Conservation (phyloP, 2,797 vertebrate genomes). For the Alca torda region DNA sequence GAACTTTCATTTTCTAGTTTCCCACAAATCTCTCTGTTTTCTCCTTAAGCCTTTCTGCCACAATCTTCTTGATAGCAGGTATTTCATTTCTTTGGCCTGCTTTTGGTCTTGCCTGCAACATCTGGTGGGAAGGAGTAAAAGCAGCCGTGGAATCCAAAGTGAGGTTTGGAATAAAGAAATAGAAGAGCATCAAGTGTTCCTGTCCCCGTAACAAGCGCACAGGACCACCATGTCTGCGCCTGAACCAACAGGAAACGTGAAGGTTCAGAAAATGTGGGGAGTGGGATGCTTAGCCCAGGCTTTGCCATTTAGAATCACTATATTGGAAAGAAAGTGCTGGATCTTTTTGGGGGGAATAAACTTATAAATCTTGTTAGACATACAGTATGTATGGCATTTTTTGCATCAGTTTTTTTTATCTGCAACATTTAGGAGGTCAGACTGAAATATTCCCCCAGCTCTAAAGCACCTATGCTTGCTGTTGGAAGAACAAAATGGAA, state of each 20-base stretch:
- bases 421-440: not conserved
- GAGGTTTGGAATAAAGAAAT: not conserved
- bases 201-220: not conserved
- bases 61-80: not conserved
- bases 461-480: not conserved
- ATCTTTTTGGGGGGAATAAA: not conserved
- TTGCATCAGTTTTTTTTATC: not conserved
- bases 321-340: not conserved
- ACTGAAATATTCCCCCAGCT: not conserved
- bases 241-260: not conserved
- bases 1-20: not conserved
- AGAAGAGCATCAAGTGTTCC: not conserved
- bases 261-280: not conserved
- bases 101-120: not conserved
- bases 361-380: not conserved
- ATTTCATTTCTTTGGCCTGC: not conserved
- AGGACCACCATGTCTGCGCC: fast-evolving
- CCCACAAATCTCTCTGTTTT: not conserved
- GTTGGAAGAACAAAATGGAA: not conserved
- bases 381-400: not conserved
- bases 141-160: not conserved
- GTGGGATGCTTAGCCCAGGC: not conserved
- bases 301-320: not conserved
- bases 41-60: not conserved
- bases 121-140: not conserved